These are phyloP conservation scores for Pongo pygmaeus DNA, from an alignment of 2,113 vertebrate genomes.

Conservation along the genomic window DNA sequence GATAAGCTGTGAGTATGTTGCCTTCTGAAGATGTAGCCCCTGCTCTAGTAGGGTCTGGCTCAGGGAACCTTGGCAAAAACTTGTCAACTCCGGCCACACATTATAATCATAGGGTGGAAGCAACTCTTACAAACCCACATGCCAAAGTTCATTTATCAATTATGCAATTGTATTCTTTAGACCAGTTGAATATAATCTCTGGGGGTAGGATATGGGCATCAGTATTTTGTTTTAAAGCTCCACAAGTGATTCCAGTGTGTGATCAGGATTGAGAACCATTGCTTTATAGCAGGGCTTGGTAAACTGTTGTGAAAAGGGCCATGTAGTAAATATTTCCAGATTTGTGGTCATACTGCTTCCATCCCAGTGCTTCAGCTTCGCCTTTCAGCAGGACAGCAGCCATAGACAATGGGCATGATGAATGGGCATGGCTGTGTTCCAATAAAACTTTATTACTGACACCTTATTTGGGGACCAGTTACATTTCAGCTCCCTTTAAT, in stretches of 20 bases:
- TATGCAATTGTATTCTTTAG: neutral
- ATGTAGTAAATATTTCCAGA: neutral
- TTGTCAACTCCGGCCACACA: neutral
- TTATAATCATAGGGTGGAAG: neutral
- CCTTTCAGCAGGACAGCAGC: neutral
- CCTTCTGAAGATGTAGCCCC: slow-evolving; percentile 1
- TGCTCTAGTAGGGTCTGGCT: neutral
- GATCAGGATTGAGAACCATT: neutral
- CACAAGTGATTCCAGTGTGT: neutral
- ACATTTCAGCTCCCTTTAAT: neutral
- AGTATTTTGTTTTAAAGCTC: neutral
- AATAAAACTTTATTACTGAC: neutral
- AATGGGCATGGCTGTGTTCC: neutral
- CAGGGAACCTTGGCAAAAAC: neutral
- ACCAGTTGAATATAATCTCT: neutral
- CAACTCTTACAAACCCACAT: neutral
- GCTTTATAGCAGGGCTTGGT: neutral
- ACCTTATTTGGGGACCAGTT: neutral
- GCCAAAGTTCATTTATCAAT: neutral
- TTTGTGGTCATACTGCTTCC: neutral
- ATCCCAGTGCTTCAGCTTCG: neutral
- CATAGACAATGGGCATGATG: neutral
- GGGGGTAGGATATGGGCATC: neutral
- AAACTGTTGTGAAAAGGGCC: neutral
- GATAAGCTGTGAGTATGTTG: neutral